Evolutionary conservation across 2,113 vertebrate genomes (phyloP).

Genomic region (Hypocryptadius cinnamomeus): DNA sequence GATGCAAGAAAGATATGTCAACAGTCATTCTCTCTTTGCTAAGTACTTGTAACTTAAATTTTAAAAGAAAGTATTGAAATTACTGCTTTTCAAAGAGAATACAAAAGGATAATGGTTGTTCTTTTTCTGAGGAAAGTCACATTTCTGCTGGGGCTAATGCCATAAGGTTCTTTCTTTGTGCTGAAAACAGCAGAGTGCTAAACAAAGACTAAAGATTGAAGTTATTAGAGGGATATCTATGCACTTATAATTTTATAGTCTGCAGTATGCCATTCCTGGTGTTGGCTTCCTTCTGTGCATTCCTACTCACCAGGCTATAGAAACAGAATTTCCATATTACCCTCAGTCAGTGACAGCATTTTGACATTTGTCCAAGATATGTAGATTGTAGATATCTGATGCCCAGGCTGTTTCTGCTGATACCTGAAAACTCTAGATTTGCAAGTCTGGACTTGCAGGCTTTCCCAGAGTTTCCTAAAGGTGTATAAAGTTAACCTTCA

Average conservation of each 20-base stretch:
- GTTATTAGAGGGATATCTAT: not conserved
- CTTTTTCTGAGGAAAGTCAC: not conserved
- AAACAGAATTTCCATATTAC: not conserved
- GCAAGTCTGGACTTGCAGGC: not conserved
- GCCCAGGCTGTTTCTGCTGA: not conserved
- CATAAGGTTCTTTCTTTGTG: not conserved
- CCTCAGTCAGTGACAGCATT: not conserved
- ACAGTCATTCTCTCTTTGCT: not conserved
- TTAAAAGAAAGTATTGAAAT: not conserved
- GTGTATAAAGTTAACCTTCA: not conserved
- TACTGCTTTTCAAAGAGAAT: not conserved
- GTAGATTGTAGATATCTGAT: not conserved
- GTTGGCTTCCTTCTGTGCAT: not conserved
- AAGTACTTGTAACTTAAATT: not conserved
- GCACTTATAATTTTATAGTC: not conserved
- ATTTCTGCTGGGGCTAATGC: not conserved
- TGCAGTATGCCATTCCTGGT: accelerated
- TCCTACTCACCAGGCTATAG: not conserved
- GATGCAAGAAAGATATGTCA: not conserved
- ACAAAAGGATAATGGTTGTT: not conserved
- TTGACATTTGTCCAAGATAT: not conserved
- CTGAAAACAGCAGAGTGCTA: not conserved
- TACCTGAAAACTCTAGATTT: not conserved
- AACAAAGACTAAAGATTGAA: not conserved
- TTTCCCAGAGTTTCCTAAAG: not conserved